These are phyloP conservation scores for Philopotamus ludificatus DNA, from an alignment of 1,140 invertebrate genomes.

Conservation along the genomic window DNA sequence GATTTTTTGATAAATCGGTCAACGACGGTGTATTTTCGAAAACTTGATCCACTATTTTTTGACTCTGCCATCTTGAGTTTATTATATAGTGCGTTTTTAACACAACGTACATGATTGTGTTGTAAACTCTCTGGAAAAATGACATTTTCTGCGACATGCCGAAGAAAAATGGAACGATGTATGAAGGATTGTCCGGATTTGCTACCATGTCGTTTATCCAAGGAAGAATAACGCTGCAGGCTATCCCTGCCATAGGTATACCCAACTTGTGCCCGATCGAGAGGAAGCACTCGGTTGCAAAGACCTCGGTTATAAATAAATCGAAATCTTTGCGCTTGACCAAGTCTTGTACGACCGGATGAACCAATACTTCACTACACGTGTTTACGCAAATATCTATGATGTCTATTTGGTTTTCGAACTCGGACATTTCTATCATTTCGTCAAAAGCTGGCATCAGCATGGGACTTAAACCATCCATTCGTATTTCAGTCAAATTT, in stretches of 20 bases:
- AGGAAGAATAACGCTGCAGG: constrained; percentile 53
- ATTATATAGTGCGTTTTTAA: constrained; percentile 20
- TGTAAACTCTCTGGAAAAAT: constrained; percentile 54
- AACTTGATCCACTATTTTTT: constrained; percentile 41
- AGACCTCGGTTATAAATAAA: constrained; percentile 34
- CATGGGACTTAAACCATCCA: not conserved
- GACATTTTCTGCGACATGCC: constrained; percentile 49
- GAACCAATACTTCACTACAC: constrained; percentile 2
- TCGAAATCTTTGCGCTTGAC: constrained; percentile 23
- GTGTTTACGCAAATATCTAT: constrained; percentile 8
- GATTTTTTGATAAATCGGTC: constrained; percentile 50
- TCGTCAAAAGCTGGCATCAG: constrained; percentile 7
- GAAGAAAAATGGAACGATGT: constrained; percentile 53
- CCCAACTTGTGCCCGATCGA: constrained; percentile 52
- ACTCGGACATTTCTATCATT: not conserved
- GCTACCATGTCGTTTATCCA: constrained; percentile 55
- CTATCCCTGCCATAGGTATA: constrained; percentile 52
- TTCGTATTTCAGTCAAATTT: constrained; percentile 4
- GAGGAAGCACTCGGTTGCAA: constrained; percentile 44
- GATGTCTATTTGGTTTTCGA: constrained; percentile 13
- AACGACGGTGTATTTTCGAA: constrained; percentile 47
- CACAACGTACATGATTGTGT: constrained; percentile 40
- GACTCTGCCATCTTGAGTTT: constrained; percentile 6
- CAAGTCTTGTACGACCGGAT: not conserved
- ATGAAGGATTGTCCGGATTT: constrained; percentile 56